Evolutionary conservation across 2,113 vertebrate genomes (phyloP), one percentile per base, ranked within the genome.

Genomic region (Myiopsitta monachus): DNA sequence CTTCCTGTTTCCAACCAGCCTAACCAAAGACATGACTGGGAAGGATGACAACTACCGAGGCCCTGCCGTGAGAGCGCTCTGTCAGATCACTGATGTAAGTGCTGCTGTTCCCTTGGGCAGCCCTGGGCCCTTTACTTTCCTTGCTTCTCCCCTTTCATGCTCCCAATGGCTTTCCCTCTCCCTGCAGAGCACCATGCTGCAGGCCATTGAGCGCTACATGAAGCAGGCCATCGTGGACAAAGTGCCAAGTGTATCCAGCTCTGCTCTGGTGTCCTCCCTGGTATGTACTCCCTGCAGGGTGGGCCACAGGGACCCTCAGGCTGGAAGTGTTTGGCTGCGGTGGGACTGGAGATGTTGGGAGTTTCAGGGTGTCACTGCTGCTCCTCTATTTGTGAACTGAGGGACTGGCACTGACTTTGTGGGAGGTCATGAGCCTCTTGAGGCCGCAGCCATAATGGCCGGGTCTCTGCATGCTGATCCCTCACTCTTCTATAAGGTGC

Each of bases 1-100:
- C 8, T 30, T 27, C 68, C 63, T 49, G 44, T 76, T 68, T 90
- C 44, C 41, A 39, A 24, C 28, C 93, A 98, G 98, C 96, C 97
- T 98, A 94, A 98, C 98, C 43, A 98, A 98, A 95, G 98, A 98
- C 95, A 98, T 98, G 98, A 98, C 98, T 10, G 98, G 98, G 70
- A 98, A 98, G 77, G 98, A 98, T 68, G 98, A 98, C 96, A 98
- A 98, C 83, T 98, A 98, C 77, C 96, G 98, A 54, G 98, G 98
- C 51, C 98, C 98, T 0, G 98, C 98, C 3, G 98, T 98, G 83
- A 97, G 98, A 39, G 98, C 98, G 0, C 98, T 98, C 77, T 98
- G 98, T 95, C 98, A 98, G 84, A 98, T 98, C 96, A 98, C 98
- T 5, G 98, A 98, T 12, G 98, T 98, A 98, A 98, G 98, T 98